phyloP scores from a whole-genome alignment of 35 echinoderm and acorn worm species.

The Heliocidaris erythrogramma region DNA sequence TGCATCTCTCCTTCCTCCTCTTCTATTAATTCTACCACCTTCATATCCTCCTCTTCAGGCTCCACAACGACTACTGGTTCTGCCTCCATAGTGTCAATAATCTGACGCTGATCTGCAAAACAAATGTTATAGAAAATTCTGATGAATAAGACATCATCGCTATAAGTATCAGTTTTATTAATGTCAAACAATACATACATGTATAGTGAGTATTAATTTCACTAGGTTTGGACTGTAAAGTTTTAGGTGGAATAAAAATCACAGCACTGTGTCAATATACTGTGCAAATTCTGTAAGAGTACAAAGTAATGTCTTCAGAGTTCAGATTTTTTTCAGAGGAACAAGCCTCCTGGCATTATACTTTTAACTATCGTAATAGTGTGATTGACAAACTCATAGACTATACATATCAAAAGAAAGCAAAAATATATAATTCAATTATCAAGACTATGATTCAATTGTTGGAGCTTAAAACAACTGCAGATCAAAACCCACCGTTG shows the following conservation, averaged over 20 bases:
- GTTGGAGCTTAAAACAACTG: too few relatives aligned
- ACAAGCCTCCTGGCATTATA: too few relatives aligned
- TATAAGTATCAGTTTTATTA: background rate
- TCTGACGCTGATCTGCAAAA: background rate
- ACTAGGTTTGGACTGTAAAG: background rate
- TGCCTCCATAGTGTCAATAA: background rate
- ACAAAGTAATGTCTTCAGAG: too few relatives aligned
- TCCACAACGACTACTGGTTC: background rate
- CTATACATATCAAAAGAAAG: too few relatives aligned
- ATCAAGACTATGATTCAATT: too few relatives aligned
- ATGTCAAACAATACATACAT: background rate
- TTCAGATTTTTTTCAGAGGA: too few relatives aligned
- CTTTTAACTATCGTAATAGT: too few relatives aligned
- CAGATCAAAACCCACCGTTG: background rate
- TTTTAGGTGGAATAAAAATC: background rate
- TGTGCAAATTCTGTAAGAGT: background rate
- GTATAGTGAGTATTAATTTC: background rate
- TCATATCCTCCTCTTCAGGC: background rate
- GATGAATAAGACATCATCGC: background rate
- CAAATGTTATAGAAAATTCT: background rate
- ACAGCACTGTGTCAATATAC: background rate
- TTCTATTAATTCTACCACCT: slow-evolving; percentile 33
- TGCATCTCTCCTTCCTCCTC: slow-evolving; percentile 48
- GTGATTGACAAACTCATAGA: too few relatives aligned
- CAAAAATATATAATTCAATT: too few relatives aligned